Conservation (phyloP, 2,113 vertebrate species). For the Clarias macrocephalus region DNA sequence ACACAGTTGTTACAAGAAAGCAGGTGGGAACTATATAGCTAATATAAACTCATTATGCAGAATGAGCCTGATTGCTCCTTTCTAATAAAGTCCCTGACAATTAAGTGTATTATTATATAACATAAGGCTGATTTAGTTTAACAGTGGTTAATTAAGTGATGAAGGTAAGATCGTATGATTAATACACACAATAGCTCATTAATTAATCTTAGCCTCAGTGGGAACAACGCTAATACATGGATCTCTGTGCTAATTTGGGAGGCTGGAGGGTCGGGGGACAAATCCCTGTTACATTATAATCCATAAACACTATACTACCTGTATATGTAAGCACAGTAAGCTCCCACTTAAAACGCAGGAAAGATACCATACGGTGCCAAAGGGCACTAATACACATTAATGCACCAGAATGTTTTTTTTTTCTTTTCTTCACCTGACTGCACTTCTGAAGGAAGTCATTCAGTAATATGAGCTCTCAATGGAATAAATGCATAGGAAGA, state of each 20-base stretch:
- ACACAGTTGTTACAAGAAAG: not conserved
- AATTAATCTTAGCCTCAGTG: constrained; percentile 61
- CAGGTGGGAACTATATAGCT: not conserved
- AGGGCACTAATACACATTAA: constrained; percentile 69
- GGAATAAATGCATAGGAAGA: constrained; percentile 29
- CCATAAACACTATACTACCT: too few species aligned
- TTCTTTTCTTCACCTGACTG: constrained; percentile 9
- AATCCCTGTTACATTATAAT: constrained; percentile 40
- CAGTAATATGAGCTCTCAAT: constrained; percentile 32
- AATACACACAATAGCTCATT: constrained; percentile 50
- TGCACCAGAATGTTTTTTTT: constrained; percentile 51
- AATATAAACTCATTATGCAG: not conserved
- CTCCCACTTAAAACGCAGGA: constrained; percentile 66
- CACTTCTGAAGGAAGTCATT: constrained; percentile 31
- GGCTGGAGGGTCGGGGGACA: constrained; percentile 5
- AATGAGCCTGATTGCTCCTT: not conserved
- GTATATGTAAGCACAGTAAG: constrained; percentile 23
- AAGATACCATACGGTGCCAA: constrained; percentile 50
- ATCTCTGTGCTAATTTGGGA: constrained; percentile 57
- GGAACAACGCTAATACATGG: constrained; percentile 50
- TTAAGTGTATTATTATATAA: not conserved
- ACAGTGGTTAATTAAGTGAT: constrained; percentile 33
- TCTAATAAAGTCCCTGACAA: not conserved
- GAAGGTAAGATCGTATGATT: not conserved
- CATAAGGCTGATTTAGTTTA: not conserved